These are phyloP conservation scores for Papilio dardanus DNA, from an alignment of 1,140 invertebrate genomes.

Conservation along the genomic window DNA sequence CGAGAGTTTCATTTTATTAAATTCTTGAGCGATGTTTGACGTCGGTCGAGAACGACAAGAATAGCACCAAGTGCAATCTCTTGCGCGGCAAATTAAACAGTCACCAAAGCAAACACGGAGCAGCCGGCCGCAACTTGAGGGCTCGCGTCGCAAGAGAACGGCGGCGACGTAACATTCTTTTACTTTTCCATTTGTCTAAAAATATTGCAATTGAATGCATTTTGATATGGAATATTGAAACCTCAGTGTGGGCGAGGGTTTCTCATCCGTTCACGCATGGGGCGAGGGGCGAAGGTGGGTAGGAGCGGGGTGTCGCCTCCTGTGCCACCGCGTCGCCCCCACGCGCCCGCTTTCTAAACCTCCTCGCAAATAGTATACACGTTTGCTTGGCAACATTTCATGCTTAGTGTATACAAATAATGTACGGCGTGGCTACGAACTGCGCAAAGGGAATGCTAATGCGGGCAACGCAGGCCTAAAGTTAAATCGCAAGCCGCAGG, in stretches of 20 bases:
- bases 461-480: slow-evolving; percentile 66
- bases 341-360: slow-evolving; percentile 77
- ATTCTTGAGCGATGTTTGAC: slow-evolving; percentile 18
- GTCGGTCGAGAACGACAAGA: slow-evolving; percentile 41
- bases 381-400: slow-evolving; percentile 82
- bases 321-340: slow-evolving; percentile 49
- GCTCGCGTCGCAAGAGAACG: slow-evolving; percentile 54
- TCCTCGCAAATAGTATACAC: slow-evolving; percentile 77
- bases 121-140: slow-evolving; percentile 57
- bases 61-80: slow-evolving; percentile 47
- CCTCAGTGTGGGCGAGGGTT: slow-evolving; percentile 75
- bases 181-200: slow-evolving; percentile 72
- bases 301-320: slow-evolving; percentile 50
- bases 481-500: slow-evolving; percentile 50
- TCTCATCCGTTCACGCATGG: slow-evolving; percentile 72
- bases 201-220: slow-evolving; percentile 79
- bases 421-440: slow-evolving; percentile 75
- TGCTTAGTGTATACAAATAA: slow-evolving; percentile 81
- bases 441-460: slow-evolving; percentile 79
- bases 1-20: slow-evolving; percentile 8
- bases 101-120: slow-evolving; percentile 55
- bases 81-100: slow-evolving; percentile 55
- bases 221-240: slow-evolving; percentile 80
- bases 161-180: slow-evolving; percentile 34
- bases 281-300: slow-evolving; percentile 55